Evolutionary conservation across 1,140 invertebrate genomes (phyloP), one percentile per base, ranked within the genome.

Genomic region (Microplitis mediator): DNA sequence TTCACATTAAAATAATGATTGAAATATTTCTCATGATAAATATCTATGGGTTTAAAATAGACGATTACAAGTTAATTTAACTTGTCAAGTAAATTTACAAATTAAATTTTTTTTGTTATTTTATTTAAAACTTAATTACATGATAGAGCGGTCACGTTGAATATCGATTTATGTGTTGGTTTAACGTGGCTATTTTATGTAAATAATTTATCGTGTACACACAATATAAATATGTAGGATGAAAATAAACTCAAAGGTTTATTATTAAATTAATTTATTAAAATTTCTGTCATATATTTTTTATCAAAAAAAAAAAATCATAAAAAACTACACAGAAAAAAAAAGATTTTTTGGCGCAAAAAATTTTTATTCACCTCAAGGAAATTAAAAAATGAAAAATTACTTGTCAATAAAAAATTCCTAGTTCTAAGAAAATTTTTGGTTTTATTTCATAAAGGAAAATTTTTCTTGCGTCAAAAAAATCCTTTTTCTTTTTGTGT

Each of bases 151-250:
- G 62, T 64, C 35, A 45, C 36, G 62, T 64, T 45, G n/a, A 14
- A 64, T 45, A 64, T 64, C 13, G 23, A 64, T 23, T 31, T 32
- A 34, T 61, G 58, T 61, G 31, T 31, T 13, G 31, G 58, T 32
- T 61, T 61, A 61, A 61, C 31, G 31, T 5, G 8, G n/a, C 4
- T 64, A 64, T 45, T 64, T 45, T 32, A 64, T 64, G 36, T 64
- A 64, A 64, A 64, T 64, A 64, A 64, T 64, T 31, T 35, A 32
- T 64, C 32, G 36, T 56, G 52, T 56, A 56, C 52, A 32, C 5
- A 45, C 62, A 35, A 23, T 35, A 32, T 63, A 6, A 63, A 39
- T 35, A 23, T 23, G 32, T 13, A 35, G 9, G 4, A 63, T 63
- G 13, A n/a, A 63, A 63, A n/a, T 63, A n/a, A n/a, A 63, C 34